phyloP scores from a whole-genome alignment of 1,140 invertebrate species.

The Sarcophaga peregrina region DNA sequence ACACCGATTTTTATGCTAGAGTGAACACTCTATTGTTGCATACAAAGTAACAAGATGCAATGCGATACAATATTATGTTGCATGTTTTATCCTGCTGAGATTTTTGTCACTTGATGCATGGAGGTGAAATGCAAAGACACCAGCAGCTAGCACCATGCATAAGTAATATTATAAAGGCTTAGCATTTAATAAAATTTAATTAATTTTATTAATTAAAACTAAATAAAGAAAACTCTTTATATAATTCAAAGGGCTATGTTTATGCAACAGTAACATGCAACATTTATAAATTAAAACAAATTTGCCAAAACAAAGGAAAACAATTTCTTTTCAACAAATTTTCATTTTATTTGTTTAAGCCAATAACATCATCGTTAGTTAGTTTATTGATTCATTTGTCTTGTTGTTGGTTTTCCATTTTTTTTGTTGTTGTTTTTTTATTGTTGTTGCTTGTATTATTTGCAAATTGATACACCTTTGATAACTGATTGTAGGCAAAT shows the following conservation, averaged over 20 bases:
- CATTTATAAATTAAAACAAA: background rate
- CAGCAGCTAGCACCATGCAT: too few species aligned
- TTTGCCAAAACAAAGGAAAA: too few species aligned
- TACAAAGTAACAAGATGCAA: slow-evolving; percentile 1
- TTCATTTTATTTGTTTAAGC: too few species aligned
- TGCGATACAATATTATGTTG: background rate
- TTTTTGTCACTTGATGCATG: slow-evolving; percentile 16
- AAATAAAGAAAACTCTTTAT: too few species aligned
- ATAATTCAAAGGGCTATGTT: too few species aligned
- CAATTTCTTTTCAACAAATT: too few species aligned
- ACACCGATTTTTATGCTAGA: background rate
- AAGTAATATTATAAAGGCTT: too few species aligned
- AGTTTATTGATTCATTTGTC: background rate
- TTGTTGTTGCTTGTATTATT: background rate
- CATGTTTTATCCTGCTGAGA: slow-evolving; percentile 24
- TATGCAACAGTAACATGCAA: background rate
- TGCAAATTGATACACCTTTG: slow-evolving; percentile 15
- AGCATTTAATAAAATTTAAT: too few species aligned
- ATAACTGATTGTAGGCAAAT: background rate
- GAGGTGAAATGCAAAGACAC: too few species aligned
- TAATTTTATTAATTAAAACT: too few species aligned
- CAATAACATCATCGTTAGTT: slow-evolving; percentile 11
- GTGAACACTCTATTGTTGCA: background rate
- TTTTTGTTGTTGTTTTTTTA: background rate
- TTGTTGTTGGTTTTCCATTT: background rate